Evolutionary conservation across 35 echinoderm and acorn worm genomes (phyloP), one percentile per base, ranked within the genome.

Genomic region (Apostichopus parvimensis): DNA sequence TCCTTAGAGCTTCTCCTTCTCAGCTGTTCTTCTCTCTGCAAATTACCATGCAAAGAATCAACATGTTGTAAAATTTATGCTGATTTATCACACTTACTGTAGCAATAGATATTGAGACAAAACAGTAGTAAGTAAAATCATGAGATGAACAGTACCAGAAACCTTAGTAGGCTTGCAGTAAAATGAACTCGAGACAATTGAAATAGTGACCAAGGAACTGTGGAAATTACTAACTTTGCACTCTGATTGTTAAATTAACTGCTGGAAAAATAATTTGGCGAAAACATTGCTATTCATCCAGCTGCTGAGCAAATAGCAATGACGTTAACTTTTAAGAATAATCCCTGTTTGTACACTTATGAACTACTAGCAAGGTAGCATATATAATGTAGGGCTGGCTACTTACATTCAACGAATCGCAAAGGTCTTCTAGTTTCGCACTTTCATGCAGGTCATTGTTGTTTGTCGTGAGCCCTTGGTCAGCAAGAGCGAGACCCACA

Each of bases 401-500:
- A 84, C 81, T 84, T 54, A 84, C 81, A 9, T 59, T 57, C 4
- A 58, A 4, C 2, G 81, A 18, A 0, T 56, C 17, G n/a, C 81
- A 84, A 59, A 53, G 53, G 1, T 84, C 20, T 22, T 84, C 54
- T 21, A 84, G 57, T 8, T 59, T 84, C 1, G 10, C 81, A 14
- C 25, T 11, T 6, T 84, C 81, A 21, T 13, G 56, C 2, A 52
- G 15, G 20, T 6, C 5, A 6, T 21, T 8, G 6, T 18, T 20
- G 34, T 45, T 45, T 45, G 34, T 45, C 5, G 26, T 80, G 1
- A 22, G 54, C 1, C 57, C 55, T 18, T 84, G 17, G 55, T 84
- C 81, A 22, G 15, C 22, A 58, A 84, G 52, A 52, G 53, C 56
- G 11, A 84, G 57, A 84, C 81, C 81, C 17, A 84, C 81, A 24